Conservation (phyloP, 2,888 invertebrate species). For the Embidobia sp. region DNA sequence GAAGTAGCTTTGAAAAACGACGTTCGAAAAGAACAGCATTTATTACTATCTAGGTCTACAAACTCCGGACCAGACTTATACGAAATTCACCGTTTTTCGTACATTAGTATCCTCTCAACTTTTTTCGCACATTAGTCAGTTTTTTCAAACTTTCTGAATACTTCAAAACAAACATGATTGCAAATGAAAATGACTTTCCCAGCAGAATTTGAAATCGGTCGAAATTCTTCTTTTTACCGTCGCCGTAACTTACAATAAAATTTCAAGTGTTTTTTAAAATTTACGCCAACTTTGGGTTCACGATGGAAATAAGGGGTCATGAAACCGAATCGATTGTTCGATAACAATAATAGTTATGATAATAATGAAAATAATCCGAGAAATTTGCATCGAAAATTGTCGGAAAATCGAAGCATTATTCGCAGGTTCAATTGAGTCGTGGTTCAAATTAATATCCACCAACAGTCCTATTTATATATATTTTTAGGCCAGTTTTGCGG, state of each 20-base stretch:
- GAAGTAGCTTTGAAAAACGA: too few relatives aligned
- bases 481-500: background rate
- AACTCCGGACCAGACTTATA: too few relatives aligned
- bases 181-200: constrained; percentile 17
- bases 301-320: too few relatives aligned
- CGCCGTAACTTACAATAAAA: constrained; percentile 3
- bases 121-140: constrained; percentile 7
- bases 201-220: constrained; percentile 7
- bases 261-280: constrained; percentile 10
- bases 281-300: too few relatives aligned
- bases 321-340: too few relatives aligned
- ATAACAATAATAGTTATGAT: too few relatives aligned
- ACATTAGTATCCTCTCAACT: constrained; percentile 1
- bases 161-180: constrained; percentile 19
- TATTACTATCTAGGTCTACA: too few relatives aligned
- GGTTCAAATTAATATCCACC: background rate
- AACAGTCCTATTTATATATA: background rate
- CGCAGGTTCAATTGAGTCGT: background rate
- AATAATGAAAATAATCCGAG: too few relatives aligned
- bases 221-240: constrained; percentile 1
- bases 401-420: background rate
- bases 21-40: too few relatives aligned
- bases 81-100: background rate
- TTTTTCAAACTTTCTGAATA: constrained; percentile 27
- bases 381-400: background rate